phyloP scores from a whole-genome alignment of 2,888 invertebrate genomes.

The Abrostola triplasia region DNA sequence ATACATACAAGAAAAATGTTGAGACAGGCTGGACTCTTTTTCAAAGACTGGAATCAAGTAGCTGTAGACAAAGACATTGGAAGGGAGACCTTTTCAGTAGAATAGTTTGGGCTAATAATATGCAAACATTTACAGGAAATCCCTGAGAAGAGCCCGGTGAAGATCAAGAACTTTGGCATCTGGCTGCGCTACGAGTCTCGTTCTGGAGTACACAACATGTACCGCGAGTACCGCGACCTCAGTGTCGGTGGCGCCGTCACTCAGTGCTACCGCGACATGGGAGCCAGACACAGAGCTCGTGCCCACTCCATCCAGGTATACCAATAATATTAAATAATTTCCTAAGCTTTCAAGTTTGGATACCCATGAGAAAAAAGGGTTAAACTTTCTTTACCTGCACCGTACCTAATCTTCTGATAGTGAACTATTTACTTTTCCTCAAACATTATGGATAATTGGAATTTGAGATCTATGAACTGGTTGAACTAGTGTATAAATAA shows the following conservation, averaged over 20 bases:
- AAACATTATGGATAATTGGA: no score
- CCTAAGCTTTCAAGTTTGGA: no score
- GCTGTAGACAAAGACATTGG: no score
- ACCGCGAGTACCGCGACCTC: conserved; percentile 99
- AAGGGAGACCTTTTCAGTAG: neutral
- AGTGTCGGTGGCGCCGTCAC: conserved; percentile 99
- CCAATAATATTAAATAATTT: neutral
- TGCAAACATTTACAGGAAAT: conserved; percentile 87
- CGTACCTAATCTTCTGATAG: neutral
- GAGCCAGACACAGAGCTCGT: conserved; percentile 98
- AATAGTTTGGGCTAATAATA: neutral
- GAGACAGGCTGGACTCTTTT: no score
- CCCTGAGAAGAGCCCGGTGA: conserved; percentile 96
- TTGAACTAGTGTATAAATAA: no score
- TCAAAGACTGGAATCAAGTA: no score
- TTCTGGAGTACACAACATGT: conserved; percentile 99
- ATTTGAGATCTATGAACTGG: no score
- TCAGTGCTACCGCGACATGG: conserved; percentile 99
- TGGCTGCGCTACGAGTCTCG: conserved; percentile 99
- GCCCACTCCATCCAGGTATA: conserved; percentile 97
- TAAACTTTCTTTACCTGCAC: neutral
- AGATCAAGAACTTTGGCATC: conserved; percentile 99
- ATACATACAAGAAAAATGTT: no score
- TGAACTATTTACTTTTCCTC: no score
- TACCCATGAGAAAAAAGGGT: no score